These are phyloP conservation scores for Odontophorus gujanensis DNA, from an alignment of 2,113 vertebrate species.

Conservation along the genomic window DNA sequence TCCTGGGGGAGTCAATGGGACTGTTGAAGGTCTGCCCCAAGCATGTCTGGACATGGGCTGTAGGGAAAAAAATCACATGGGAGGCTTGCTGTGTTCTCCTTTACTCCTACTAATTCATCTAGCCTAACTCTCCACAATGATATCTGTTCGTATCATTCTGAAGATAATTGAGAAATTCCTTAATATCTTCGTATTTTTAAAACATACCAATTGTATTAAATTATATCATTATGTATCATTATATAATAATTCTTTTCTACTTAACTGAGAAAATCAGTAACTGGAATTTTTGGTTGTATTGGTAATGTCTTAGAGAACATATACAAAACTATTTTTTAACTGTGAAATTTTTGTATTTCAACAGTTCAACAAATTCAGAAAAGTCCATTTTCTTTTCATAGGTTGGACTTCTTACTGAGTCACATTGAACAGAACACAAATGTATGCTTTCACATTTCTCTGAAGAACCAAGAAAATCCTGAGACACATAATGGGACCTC, in stretches of 20 bases:
- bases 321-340: not conserved
- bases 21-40: not conserved
- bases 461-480: not conserved
- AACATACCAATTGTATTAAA: not conserved
- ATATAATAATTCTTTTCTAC: not conserved
- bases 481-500: not conserved
- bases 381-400: conserved; percentile 15
- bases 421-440: not conserved
- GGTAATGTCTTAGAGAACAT: not conserved
- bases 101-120: not conserved
- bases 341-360: not conserved
- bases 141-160: not conserved
- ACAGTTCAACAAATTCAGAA: not conserved
- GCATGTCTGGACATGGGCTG: not conserved
- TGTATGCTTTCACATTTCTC: not conserved
- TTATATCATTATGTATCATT: not conserved
- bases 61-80: not conserved
- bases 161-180: not conserved
- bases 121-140: too few species aligned
- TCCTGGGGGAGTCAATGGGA: not conserved
- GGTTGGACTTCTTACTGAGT: not conserved
- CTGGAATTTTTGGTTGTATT: not conserved
- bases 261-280: not conserved
- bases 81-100: not conserved
- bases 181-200: not conserved